These are phyloP conservation scores for Acholoe squamosa DNA, from an alignment of 2,888 invertebrate species.

Conservation along the genomic window DNA sequence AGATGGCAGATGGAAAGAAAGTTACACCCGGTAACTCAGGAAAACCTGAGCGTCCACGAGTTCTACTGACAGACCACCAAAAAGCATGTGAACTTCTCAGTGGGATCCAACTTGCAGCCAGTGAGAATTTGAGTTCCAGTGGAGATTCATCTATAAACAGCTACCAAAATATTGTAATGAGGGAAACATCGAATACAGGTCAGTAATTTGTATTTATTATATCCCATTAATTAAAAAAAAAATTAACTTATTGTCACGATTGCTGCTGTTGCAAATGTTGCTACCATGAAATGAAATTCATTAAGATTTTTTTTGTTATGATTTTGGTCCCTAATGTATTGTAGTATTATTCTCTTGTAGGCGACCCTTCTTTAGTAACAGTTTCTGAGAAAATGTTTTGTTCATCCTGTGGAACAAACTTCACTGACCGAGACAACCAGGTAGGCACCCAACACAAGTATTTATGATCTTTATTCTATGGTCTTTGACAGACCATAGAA, in stretches of 20 bases:
- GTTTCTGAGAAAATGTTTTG: constrained; percentile 61
- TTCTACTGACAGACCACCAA: constrained; percentile 5
- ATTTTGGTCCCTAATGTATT: too few relatives aligned
- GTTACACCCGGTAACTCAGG: not conserved
- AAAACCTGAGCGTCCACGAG: not conserved
- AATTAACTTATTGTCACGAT: too few relatives aligned
- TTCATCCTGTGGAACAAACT: constrained; percentile 32
- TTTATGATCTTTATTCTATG: too few relatives aligned
- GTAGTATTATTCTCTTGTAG: not conserved
- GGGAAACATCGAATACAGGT: too few relatives aligned
- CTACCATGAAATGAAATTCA: too few relatives aligned
- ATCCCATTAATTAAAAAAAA: too few relatives aligned
- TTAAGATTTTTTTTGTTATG: too few relatives aligned
- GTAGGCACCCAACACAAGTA: too few relatives aligned
- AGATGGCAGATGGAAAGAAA: not conserved
- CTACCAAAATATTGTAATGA: too few relatives aligned
- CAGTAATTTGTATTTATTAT: too few relatives aligned
- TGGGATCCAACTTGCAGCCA: not conserved
- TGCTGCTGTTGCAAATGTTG: too few relatives aligned
- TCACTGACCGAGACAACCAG: constrained; percentile 37
- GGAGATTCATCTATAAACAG: not conserved
- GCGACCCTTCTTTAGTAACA: not conserved
- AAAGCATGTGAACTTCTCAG: not conserved
- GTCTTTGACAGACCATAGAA: too few relatives aligned
- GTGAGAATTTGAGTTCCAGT: not conserved